phyloP scores from a whole-genome alignment of 2,113 vertebrate species.

The Parus major region DNA sequence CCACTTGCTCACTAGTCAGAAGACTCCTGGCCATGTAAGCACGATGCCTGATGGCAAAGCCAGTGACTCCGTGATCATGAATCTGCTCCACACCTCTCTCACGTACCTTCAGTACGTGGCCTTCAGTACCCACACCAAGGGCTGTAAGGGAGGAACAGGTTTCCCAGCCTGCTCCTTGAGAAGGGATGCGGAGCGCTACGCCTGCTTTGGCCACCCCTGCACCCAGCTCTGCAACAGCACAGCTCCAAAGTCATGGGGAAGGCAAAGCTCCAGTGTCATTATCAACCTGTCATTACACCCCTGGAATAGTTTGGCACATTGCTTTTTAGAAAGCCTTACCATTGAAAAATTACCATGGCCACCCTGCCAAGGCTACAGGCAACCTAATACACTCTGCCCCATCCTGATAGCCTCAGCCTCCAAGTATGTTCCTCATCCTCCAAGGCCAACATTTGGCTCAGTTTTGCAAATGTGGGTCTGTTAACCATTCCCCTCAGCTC shows the following conservation, averaged over 20 bases:
- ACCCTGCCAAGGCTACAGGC: not conserved
- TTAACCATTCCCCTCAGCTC: not conserved
- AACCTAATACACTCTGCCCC: constrained; percentile 7
- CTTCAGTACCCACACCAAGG: not conserved
- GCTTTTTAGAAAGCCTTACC: not conserved
- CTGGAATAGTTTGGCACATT: not conserved
- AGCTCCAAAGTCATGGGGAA: not conserved
- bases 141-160: not conserved
- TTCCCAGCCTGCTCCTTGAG: not conserved
- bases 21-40: not conserved
- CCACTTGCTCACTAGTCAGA: not conserved
- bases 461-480: constrained; percentile 36
- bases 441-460: not conserved
- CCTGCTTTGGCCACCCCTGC: not conserved
- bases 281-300: constrained; percentile 8
- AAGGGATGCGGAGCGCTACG: not conserved
- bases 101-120: fast-evolving
- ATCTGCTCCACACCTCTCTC: not conserved
- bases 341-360: not conserved
- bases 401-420: constrained; percentile 18
- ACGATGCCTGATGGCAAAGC: not conserved
- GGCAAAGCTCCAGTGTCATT: not conserved
- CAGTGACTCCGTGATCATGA: not conserved
- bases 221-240: not conserved
- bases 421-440: not conserved